Percentiles rank a stretch among this genome's conserved stretches.
These are phyloP conservation scores for Leptopilina boulardi DNA, from an alignment of 1,140 invertebrate species.

Conservation along the genomic window DNA sequence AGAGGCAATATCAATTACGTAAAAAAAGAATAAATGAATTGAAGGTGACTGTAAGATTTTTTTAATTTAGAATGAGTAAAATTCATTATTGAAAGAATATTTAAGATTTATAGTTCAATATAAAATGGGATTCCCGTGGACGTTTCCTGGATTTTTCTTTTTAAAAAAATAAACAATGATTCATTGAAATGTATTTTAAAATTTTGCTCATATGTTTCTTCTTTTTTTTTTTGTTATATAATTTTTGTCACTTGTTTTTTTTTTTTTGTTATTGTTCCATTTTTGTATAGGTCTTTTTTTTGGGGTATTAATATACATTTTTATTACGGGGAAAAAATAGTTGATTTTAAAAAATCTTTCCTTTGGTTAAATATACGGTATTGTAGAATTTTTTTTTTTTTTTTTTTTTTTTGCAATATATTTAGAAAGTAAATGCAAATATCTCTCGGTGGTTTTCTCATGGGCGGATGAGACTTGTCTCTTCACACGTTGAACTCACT, in stretches of 20 bases:
- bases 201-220: slow-evolving; percentile 32
- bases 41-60: neutral
- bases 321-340: no score
- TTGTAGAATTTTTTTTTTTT: neutral
- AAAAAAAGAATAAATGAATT: slow-evolving; percentile 5
- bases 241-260: neutral
- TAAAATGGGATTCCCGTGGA: slow-evolving; percentile 36
- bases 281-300: no score
- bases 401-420: neutral
- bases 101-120: neutral
- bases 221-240: neutral
- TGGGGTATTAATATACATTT: no score
- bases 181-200: slow-evolving; percentile 33
- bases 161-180: neutral
- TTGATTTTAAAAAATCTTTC: neutral
- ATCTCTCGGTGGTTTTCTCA: neutral
- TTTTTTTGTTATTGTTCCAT: no score
- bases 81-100: neutral
- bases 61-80: neutral
- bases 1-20: neutral
- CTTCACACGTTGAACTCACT: slow-evolving; percentile 30
- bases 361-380: neutral
- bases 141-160: neutral
- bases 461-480: slow-evolving; percentile 15
- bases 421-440: neutral